Percentiles rank a stretch among this genome's conserved stretches.
Evolutionary conservation across 1,140 invertebrate species (phyloP).

Genomic region (Drosophila nikananu): DNA sequence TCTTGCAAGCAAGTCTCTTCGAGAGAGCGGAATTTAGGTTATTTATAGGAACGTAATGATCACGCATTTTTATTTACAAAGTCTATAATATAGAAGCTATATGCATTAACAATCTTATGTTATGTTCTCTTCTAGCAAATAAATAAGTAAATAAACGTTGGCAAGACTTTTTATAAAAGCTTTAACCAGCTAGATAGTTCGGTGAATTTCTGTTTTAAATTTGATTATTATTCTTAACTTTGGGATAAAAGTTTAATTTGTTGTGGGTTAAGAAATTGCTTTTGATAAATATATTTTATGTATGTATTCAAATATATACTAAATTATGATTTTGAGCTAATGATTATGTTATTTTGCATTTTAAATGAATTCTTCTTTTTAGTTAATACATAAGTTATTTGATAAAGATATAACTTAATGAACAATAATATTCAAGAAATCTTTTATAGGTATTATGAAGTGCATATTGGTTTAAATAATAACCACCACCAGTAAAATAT

Average conservation of each 20-base stretch:
- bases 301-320: no score
- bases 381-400: background rate
- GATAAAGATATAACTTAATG: no score
- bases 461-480: no score
- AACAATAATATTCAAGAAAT: no score
- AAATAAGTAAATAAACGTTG: background rate
- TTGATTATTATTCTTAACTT: no score
- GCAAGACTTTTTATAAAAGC: background rate
- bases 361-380: background rate
- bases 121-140: background rate
- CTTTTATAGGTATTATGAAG: no score
- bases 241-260: no score
- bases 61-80: conserved; percentile 4
- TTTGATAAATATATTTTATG: background rate
- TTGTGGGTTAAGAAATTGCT: background rate
- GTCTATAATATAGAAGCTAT: background rate
- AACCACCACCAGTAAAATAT: no score
- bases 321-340: background rate
- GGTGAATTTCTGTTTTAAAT: background rate
- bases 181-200: no score
- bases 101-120: background rate
- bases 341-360: background rate
- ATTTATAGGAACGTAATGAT: background rate
- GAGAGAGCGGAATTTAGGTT: background rate
- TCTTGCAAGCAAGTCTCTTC: background rate